Base-by-base conservation (phyloP, 2,113 vertebrate genomes). In the Pycnonotus jocosus region DNA sequence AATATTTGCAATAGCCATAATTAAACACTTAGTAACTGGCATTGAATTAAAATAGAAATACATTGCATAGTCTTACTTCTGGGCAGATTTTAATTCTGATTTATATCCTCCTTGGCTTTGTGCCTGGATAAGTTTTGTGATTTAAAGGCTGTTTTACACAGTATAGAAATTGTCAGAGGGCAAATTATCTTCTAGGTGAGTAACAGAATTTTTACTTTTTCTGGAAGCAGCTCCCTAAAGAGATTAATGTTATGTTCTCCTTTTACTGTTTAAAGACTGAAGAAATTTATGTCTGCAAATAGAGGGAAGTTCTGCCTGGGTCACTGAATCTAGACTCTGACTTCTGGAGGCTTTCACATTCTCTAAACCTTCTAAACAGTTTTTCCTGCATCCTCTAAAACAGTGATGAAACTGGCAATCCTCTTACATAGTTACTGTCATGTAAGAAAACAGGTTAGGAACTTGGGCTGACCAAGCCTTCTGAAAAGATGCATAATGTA, bases 1-100 rank as follows among this genome's bases (percentile, higher is more conserved):
- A 94, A 92, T 94, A 95, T 93, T 95, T 96, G 82, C 92, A 93
- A 86, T 71, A 74, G 90, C 57, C 61, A 42, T 93, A 95, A 93
- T 96, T 95, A 97, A 96, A 79, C 72, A 95, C 65, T 64, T 90
- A 86, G 72, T 81, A 92, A 90, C 44, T 92, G 69, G 86, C 88
- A 94, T 37, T 4, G 23, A 90, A 54, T 84, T 93, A 84, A 94
- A 92, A 57, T 35, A 93, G 82, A 90, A 96, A 94, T 88, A 57
- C 23, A 93, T 88, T 83, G 62, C 18, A 30, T 24, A 88, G 86
- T 35, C 86, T 78, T 90, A 76, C 31, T 84, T 85, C 71, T 86
- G n/a, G 71, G 60, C 72, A 92, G 82, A 88, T 95, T 95, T 94
- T 65, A 90, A 93, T 93, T 90, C 65, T 18, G 56, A 94, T 92